phyloP scores from a whole-genome alignment of 2,888 invertebrate genomes.

The Escarpia spicata region DNA sequence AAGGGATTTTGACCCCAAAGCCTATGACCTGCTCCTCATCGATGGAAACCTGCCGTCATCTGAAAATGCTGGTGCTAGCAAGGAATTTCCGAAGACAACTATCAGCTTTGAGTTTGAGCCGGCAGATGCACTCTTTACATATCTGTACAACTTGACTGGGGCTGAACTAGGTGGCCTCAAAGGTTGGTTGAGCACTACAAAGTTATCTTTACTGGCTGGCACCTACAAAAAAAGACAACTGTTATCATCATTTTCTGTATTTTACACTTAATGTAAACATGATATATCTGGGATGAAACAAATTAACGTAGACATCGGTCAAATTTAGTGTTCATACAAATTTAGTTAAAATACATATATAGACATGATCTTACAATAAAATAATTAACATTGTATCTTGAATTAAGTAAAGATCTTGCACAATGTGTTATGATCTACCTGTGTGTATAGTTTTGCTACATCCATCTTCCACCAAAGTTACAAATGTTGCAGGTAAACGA shows the following conservation, averaged over 20 bases:
- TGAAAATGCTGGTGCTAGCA: conserved; percentile 38
- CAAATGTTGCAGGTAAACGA: conserved; percentile 47
- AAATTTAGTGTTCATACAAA: neutral
- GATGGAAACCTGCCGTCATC: conserved; percentile 47
- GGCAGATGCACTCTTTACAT: conserved; percentile 51
- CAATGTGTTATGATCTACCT: neutral
- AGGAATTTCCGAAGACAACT: conserved; percentile 54
- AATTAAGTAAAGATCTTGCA: neutral
- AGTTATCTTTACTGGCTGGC: neutral
- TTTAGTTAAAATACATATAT: neutral
- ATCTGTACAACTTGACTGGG: conserved; percentile 53
- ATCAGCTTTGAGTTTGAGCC: conserved; percentile 52
- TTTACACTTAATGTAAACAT: neutral
- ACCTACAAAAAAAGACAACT: neutral
- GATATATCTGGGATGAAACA: no score
- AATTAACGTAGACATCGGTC: neutral
- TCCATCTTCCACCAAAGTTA: neutral
- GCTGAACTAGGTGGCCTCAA: conserved; percentile 54
- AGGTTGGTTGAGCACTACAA: conserved; percentile 41
- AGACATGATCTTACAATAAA: neutral
- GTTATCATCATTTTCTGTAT: neutral
- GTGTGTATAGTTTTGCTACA: neutral
- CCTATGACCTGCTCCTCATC: conserved; percentile 55
- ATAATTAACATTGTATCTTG: neutral
- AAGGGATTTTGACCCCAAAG: conserved; percentile 51